Percentiles rank a stretch among this genome's conserved stretches.
Evolutionary conservation across 2,888 invertebrate genomes (phyloP).

Genomic region (Hirtodrosophila confusa): DNA sequence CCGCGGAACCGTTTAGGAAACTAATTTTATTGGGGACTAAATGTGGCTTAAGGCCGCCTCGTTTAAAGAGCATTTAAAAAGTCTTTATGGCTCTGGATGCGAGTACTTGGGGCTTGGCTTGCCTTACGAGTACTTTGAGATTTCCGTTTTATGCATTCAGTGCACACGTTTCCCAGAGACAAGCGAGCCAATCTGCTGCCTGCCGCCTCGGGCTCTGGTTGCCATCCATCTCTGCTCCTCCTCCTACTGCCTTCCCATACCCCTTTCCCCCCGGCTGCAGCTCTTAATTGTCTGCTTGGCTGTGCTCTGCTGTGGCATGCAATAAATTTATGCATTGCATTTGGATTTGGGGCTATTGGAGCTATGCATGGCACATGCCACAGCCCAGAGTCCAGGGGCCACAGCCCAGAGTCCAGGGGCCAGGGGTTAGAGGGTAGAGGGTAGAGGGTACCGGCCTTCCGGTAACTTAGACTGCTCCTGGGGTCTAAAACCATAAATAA

Average conservation of each 20-base stretch:
- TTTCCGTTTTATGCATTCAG: conserved; percentile 75
- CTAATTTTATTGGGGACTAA: not conserved
- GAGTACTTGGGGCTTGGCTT: conserved; percentile 3
- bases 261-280: not conserved
- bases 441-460: conserved; percentile 26
- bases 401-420: not conserved
- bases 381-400: conserved; percentile 1
- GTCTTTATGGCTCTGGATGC: not conserved
- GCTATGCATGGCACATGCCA: conserved; percentile 34
- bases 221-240: not conserved
- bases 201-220: conserved; percentile 24
- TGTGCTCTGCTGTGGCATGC: conserved; percentile 48
- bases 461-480: conserved; percentile 24
- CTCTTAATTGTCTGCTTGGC: conserved; percentile 72
- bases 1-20: too few species aligned
- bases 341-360: conserved; percentile 60
- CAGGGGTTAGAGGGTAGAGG: conserved; percentile 1
- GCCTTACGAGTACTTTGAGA: conserved; percentile 45
- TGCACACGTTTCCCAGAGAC: conserved; percentile 70
- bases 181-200: conserved; percentile 70
- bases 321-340: conserved; percentile 79
- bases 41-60: not conserved
- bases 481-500: conserved; percentile 64
- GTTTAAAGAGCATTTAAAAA: conserved; percentile 38
- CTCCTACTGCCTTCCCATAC: not conserved